Evolutionary conservation across 2,888 invertebrate genomes (phyloP).

Genomic region (Pterostichus niger): DNA sequence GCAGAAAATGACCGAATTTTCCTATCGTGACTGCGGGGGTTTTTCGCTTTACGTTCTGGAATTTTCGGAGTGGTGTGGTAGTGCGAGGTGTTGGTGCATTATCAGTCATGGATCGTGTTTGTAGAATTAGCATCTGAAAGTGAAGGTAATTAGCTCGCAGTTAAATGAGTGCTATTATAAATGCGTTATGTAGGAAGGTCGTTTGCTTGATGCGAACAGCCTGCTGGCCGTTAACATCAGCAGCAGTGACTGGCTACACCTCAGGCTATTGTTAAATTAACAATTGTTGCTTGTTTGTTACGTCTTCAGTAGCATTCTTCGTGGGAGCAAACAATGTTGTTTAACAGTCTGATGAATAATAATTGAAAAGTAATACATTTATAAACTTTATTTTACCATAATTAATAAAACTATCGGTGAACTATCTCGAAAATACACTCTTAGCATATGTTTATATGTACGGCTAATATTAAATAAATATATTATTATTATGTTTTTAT

Average conservation of each 20-base stretch:
- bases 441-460: too few relatives aligned
- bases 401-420: neutral
- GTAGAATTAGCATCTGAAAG: constrained; percentile 53
- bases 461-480: too few relatives aligned
- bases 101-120: constrained; percentile 19
- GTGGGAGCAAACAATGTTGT: too few relatives aligned
- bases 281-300: constrained; percentile 14
- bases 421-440: neutral
- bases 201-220: constrained; percentile 36
- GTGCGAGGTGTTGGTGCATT: constrained; percentile 27
- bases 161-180: constrained; percentile 59
- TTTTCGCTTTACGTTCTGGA: neutral
- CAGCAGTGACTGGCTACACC: constrained; percentile 22
- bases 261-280: constrained; percentile 9
- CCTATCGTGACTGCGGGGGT: neutral
- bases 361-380: too few relatives aligned
- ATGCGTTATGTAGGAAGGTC: constrained; percentile 56
- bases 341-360: too few relatives aligned
- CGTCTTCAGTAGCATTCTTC: neutral
- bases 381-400: too few relatives aligned
- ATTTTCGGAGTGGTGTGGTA: neutral
- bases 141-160: constrained; percentile 54
- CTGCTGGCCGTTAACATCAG: neutral
- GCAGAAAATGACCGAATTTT: constrained; percentile 17
- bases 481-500: too few relatives aligned